These are phyloP conservation scores for Paracentrotus lividus DNA, from an alignment of 53 echinoderm and acorn worm species.

Conservation along the genomic window DNA sequence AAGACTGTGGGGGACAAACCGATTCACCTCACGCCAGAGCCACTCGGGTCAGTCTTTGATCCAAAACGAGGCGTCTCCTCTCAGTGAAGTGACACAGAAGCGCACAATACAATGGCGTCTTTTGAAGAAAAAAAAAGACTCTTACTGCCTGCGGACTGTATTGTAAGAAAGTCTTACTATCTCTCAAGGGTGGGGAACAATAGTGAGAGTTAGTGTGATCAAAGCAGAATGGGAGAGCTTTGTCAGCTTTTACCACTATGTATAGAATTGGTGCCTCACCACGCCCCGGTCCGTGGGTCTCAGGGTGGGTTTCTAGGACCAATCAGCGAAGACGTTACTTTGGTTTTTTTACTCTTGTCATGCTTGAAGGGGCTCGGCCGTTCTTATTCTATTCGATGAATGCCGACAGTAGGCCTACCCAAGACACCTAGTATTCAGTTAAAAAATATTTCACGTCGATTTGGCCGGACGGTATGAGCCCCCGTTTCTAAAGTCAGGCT, in stretches of 20 bases:
- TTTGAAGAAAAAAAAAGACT: constrained; percentile 5
- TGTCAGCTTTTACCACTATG: not conserved
- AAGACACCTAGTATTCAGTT: not conserved
- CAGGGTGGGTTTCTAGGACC: not conserved
- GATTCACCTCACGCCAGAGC: not conserved
- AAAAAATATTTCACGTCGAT: not conserved
- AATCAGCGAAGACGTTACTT: not conserved
- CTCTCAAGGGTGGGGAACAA: constrained; percentile 2
- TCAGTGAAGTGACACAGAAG: not conserved
- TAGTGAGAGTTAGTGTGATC: not conserved
- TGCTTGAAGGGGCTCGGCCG: not conserved
- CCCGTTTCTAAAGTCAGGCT: not conserved
- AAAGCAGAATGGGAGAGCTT: not conserved
- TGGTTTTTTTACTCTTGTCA: not conserved
- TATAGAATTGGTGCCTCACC: not conserved
- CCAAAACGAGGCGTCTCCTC: not conserved
- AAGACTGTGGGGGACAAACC: not conserved
- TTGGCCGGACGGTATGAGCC: not conserved
- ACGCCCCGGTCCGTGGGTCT: not conserved
- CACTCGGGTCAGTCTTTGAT: not conserved
- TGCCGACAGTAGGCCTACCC: not conserved
- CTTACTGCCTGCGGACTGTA: not conserved
- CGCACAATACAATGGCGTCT: not conserved
- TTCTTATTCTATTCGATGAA: not conserved
- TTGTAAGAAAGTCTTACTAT: not conserved